Percentiles rank a stretch among this genome's conserved stretches.
phyloP scores from a whole-genome alignment of 2,888 invertebrate genomes.

The Xylota segnis region DNA sequence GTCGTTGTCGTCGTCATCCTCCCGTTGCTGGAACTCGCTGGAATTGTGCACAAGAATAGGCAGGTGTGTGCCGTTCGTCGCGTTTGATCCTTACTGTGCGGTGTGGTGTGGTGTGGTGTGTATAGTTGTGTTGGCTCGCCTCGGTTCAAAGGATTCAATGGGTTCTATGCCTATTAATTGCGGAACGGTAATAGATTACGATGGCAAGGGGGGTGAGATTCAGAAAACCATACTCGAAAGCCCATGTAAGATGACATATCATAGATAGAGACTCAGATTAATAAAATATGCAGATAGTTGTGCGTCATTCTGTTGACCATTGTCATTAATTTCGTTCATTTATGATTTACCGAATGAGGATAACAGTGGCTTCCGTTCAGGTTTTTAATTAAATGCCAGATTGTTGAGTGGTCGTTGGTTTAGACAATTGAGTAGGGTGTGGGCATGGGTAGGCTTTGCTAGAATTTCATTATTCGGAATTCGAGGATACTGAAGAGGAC shows the following conservation, averaged over 20 bases:
- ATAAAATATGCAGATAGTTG: constrained; percentile 73
- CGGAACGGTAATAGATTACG: constrained; percentile 67
- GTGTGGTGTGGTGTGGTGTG: too few species aligned
- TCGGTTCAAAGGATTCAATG: constrained; percentile 67
- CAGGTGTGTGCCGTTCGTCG: constrained; percentile 70
- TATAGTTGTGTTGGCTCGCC: constrained; percentile 18
- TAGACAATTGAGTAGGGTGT: constrained; percentile 11
- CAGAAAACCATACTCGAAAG: constrained; percentile 13
- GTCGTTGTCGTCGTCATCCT: neutral
- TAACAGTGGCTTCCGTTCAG: constrained; percentile 42
- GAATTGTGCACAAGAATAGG: constrained; percentile 20
- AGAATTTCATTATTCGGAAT: neutral
- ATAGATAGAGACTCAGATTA: constrained; percentile 52
- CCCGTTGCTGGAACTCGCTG: too few species aligned
- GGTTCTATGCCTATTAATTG: constrained; percentile 71
- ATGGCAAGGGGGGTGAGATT: constrained; percentile 60
- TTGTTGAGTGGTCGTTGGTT: constrained; percentile 44
- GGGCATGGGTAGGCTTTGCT: neutral
- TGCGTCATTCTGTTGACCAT: constrained; percentile 70
- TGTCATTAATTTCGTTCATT: constrained; percentile 73
- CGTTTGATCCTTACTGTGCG: constrained; percentile 51
- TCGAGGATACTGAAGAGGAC: neutral
- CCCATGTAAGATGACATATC: constrained; percentile 69
- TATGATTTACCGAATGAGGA: constrained; percentile 53
- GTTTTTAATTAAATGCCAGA: constrained; percentile 68